These are phyloP conservation scores for Rattus norvegicus DNA, from an alignment of 2,113 vertebrate species.

Conservation along the genomic window GRCr8 NC_086029.1:75135501-75136000, in stretches of 20 bases:
- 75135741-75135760: neutral
- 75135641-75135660: neutral
- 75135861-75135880: neutral
- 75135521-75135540: too few relatives aligned
- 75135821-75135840: neutral
- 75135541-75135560: neutral
- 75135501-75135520: too few relatives aligned
- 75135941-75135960: neutral
- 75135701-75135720: neutral
- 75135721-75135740: neutral
- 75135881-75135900: neutral
- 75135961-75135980: neutral
- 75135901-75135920: slow-evolving; percentile 7
- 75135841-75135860: neutral
- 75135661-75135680: neutral
- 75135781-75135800: neutral
- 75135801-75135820: neutral
- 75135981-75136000: neutral
- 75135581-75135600: neutral
- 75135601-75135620: neutral
- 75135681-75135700: neutral
- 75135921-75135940: slow-evolving; percentile 36
- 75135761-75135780: neutral
- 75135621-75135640: neutral
- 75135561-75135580: neutral